Evolutionary conservation across 2,888 invertebrate species (phyloP).

Genomic region (Habroteleia sp.): DNA sequence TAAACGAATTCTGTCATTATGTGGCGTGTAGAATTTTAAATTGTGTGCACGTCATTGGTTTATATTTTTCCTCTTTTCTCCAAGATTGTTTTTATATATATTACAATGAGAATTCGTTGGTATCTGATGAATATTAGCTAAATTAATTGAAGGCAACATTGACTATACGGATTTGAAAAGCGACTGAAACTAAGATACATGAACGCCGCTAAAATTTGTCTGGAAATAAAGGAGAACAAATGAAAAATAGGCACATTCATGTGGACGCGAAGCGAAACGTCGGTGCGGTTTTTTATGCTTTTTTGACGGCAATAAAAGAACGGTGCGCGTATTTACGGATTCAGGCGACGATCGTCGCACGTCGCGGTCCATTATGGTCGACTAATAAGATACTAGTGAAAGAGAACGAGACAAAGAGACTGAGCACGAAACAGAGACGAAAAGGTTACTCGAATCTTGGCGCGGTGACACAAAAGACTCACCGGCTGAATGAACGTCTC

Average conservation of each 20-base stretch:
- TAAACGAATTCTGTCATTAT: too few species aligned
- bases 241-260: constrained; percentile 54
- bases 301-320: constrained; percentile 59
- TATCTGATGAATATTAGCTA: too few species aligned
- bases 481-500: constrained; percentile 62
- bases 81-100: too few species aligned
- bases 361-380: constrained; percentile 70
- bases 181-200: constrained; percentile 15
- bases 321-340: constrained; percentile 75
- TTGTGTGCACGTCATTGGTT: too few species aligned
- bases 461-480: constrained; percentile 63
- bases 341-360: constrained; percentile 76
- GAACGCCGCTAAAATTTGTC: constrained; percentile 22
- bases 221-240: constrained; percentile 29
- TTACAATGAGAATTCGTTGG: too few species aligned
- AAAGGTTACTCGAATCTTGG: constrained; percentile 58
- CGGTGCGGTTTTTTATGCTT: constrained; percentile 36
- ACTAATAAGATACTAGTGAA: constrained; percentile 69
- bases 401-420: constrained; percentile 9
- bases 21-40: too few species aligned
- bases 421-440: neutral
- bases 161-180: constrained; percentile 23
- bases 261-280: constrained; percentile 50
- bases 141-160: too few species aligned
- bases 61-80: too few species aligned